These are phyloP conservation scores for Bombus huntii DNA, from an alignment of 1,140 invertebrate genomes.

Conservation along the genomic window DNA sequence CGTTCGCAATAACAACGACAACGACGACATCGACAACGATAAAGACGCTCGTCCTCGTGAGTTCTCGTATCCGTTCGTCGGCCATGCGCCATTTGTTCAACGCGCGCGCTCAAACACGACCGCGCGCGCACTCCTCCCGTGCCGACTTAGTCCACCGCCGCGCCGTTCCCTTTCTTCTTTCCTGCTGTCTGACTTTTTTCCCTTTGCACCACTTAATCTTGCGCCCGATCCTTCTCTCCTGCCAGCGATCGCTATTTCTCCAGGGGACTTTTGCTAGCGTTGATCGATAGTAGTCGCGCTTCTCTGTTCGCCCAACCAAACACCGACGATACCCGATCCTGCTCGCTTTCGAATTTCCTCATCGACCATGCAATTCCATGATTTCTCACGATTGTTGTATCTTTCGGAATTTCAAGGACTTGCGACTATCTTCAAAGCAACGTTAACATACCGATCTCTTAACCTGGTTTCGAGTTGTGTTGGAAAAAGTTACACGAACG, in stretches of 20 bases:
- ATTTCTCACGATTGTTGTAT: background rate
- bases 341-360: background rate
- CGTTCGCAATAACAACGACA: no score
- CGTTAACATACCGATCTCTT: background rate
- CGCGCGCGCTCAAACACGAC: background rate
- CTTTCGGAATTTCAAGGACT: background rate
- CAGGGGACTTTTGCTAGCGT: background rate
- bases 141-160: background rate
- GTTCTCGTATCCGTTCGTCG: conserved; percentile 23
- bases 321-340: background rate
- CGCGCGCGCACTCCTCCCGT: background rate
- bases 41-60: no score
- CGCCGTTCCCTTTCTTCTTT: background rate
- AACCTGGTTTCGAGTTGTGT: background rate
- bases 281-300: conserved; percentile 31
- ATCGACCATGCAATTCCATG: no score
- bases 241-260: conserved; percentile 23
- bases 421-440: no score
- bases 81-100: conserved; percentile 48
- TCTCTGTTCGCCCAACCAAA: background rate
- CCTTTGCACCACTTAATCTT: conserved; percentile 22
- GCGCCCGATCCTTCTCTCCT: conserved; percentile 1
- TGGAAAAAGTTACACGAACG: no score
- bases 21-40: background rate
- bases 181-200: conserved; percentile 27